Base-by-base conservation (phyloP, 2,113 vertebrate species). In the Nicator chloris region DNA sequence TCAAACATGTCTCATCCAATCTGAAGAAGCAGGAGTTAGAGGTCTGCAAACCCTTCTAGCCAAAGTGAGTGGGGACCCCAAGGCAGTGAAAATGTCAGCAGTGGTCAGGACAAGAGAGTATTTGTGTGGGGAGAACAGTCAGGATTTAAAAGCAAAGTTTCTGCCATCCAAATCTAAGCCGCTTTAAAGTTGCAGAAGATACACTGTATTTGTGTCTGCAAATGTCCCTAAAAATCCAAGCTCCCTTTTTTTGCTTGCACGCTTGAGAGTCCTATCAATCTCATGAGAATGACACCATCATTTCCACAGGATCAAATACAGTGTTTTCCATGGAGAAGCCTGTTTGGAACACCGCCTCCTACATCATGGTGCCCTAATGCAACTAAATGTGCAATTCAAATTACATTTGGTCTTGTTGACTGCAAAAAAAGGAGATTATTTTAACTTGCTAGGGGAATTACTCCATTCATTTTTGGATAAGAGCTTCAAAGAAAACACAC, bases 11-110 rank as follows among this genome's bases (percentile, higher is more conserved):
- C 13, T 72, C 76, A 71, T 64, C 21, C 0, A 0, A 42, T 15
- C 31, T 27, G 17, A 49, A 71, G 57, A 71, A 35, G 17, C 31
- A 49, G 35, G 49, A 71, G 8, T 35, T 30, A 64, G 24, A 56
- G 26, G 49, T 64, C 40, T 87, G 40, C 16, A 54, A 71, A 53
- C 16, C 10, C 15, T 54, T 54, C 30, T 30, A 71, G 65, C 57
- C 42, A 31, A 71, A 63, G 30, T 49, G 16, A 71, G 9, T 0
- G 1, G 24, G 40, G 33, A 47, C 13, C 23, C 13, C 0, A 0
- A 10, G 49, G 40, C 30, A 63, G 40, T 17, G 6, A n/a, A 49
- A 64, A 24, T 64, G 26, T 56, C 49, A 49, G 2, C 2, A 31
- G 49, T 12, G 26, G 35, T 40, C 17, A 49, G 35, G 35, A 56